These are phyloP conservation scores for Hedychridium roseum DNA, from an alignment of 2,888 invertebrate genomes.

Conservation along the genomic window DNA sequence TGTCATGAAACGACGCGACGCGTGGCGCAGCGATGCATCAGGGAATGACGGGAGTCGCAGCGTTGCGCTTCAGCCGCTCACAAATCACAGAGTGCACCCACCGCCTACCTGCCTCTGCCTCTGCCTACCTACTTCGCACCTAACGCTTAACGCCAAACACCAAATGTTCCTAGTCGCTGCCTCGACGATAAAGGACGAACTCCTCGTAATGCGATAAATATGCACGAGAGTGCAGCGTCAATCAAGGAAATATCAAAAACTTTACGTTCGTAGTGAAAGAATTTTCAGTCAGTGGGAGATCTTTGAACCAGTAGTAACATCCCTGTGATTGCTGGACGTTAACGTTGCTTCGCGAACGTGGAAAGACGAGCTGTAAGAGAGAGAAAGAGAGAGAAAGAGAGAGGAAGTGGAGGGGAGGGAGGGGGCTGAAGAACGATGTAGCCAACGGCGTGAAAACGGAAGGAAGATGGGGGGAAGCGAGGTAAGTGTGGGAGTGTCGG, in stretches of 20 bases:
- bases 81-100: constrained; percentile 49
- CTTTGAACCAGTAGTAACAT: not conserved
- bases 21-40: constrained; percentile 60
- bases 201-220: constrained; percentile 22
- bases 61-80: constrained; percentile 46
- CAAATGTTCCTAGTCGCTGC: constrained; percentile 8
- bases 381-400: not conserved
- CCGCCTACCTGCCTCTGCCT: constrained; percentile 4
- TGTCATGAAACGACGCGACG: constrained; percentile 47
- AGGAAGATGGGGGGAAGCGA: constrained; percentile 19
- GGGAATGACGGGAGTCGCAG: constrained; percentile 53
- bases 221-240: not conserved
- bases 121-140: not conserved
- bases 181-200: too few relatives aligned
- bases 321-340: constrained; percentile 13
- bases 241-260: too few relatives aligned
- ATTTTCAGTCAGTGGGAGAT: not conserved
- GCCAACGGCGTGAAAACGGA: not conserved
- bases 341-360: constrained; percentile 29
- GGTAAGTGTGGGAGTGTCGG: constrained; percentile 15
- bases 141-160: too few relatives aligned
- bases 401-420: constrained; percentile 17
- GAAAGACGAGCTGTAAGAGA: not conserved
- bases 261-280: too few relatives aligned
- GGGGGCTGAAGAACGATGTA: too few relatives aligned